Evolutionary conservation across 2,797 vertebrate genomes (phyloP).

Genomic region (Anguilla obscura): DNA sequence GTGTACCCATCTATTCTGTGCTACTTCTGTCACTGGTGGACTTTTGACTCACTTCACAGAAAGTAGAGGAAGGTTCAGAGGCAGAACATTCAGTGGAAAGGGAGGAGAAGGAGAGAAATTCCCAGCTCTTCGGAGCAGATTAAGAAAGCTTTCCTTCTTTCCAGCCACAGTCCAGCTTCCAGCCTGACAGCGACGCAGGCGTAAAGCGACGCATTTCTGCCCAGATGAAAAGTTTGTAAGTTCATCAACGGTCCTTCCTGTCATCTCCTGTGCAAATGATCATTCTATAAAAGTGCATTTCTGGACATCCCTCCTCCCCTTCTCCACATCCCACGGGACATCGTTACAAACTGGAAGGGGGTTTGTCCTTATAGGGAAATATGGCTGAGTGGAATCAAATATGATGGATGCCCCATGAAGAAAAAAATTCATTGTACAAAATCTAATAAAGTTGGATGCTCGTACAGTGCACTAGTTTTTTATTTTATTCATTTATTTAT

Average conservation of each 20-base stretch:
- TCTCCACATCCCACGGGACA: not conserved
- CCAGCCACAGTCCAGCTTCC: not conserved
- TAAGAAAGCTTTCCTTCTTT: conserved; percentile 13
- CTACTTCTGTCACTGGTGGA: conserved; percentile 22
- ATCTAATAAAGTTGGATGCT: not conserved
- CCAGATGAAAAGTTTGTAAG: conserved; percentile 19
- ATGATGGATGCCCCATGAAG: not conserved
- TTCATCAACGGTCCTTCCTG: not conserved
- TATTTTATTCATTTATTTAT: not conserved
- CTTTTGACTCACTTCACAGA: conserved; percentile 25
- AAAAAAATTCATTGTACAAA: not conserved
- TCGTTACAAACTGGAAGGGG: not conserved
- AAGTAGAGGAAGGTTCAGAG: conserved; percentile 4
- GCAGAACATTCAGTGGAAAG: conserved; percentile 4
- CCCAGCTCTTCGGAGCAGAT: not conserved
- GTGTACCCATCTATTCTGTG: not conserved
- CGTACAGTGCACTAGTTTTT: not conserved
- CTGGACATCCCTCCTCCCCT: not conserved
- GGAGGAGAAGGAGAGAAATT: not conserved
- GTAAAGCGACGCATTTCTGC: not conserved
- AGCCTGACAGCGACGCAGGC: not conserved
- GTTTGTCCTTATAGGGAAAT: not conserved
- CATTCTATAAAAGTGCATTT: conserved; percentile 16
- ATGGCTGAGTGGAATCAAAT: not conserved
- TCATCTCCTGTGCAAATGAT: not conserved